Evolutionary conservation across 2,888 invertebrate genomes (phyloP).

Genomic region (Chloroclystis v-ata): DNA sequence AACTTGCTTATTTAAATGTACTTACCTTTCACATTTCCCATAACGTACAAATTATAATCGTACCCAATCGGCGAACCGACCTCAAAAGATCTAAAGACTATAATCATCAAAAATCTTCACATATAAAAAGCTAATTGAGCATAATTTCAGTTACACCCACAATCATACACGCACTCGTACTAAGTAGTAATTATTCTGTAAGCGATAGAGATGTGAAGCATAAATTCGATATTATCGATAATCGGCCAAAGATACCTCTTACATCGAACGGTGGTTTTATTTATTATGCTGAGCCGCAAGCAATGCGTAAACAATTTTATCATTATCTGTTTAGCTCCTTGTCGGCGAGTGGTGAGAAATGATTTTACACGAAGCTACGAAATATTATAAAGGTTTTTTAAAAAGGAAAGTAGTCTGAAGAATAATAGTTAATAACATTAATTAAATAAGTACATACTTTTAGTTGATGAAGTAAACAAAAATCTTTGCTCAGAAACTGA

Average conservation of each 20-base stretch:
- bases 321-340: slow-evolving; percentile 40
- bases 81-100: not conserved
- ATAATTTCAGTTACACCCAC: slow-evolving; percentile 19
- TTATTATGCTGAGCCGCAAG: slow-evolving; percentile 24
- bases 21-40: no score
- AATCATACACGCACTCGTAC: not conserved
- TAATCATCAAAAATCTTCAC: slow-evolving; percentile 7
- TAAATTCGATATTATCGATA: slow-evolving; percentile 35
- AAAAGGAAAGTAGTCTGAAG: no score
- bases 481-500: no score
- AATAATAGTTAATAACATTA: no score
- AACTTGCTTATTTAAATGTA: no score
- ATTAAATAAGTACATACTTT: no score
- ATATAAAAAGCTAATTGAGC: slow-evolving; percentile 13
- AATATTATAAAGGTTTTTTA: not conserved
- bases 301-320: slow-evolving; percentile 34
- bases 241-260: slow-evolving; percentile 31
- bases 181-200: slow-evolving; percentile 1
- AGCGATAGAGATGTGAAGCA: slow-evolving; percentile 37
- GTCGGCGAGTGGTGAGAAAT: slow-evolving; percentile 38
- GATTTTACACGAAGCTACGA: slow-evolving; percentile 3
- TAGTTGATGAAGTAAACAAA: no score
- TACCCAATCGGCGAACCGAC: not conserved
- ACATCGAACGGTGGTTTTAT: slow-evolving; percentile 32
- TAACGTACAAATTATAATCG: no score